Conservation (phyloP, 1,140 invertebrate genomes). For the Diuraphis noxia region DNA sequence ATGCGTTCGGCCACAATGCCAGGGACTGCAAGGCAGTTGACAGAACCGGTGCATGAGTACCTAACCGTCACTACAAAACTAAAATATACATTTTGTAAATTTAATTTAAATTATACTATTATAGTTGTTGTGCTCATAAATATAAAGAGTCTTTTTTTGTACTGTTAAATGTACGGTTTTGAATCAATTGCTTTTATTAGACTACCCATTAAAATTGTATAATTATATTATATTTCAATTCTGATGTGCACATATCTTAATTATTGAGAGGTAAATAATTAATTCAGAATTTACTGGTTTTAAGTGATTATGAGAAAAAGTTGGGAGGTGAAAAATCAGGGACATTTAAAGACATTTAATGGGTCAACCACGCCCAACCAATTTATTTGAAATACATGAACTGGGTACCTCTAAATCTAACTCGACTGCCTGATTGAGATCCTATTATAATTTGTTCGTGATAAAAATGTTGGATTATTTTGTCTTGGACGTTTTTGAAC, state of each 20-base stretch:
- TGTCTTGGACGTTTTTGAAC: too few species aligned
- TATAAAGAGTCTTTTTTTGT: background rate
- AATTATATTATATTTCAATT: background rate
- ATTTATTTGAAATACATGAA: background rate
- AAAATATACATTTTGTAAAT: background rate
- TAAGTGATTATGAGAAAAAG: background rate
- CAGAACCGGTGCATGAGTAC: too few species aligned
- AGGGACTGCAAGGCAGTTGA: too few species aligned
- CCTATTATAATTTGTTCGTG: background rate
- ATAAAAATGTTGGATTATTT: too few species aligned
- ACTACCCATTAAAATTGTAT: background rate
- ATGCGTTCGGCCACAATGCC: too few species aligned
- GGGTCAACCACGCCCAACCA: background rate
- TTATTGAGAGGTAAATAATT: background rate
- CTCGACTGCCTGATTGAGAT: background rate
- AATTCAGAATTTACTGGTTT: background rate
- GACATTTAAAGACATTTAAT: background rate
- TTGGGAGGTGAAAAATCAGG: background rate
- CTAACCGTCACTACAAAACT: background rate
- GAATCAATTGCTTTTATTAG: background rate
- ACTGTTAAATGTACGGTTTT: background rate
- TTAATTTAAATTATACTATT: background rate
- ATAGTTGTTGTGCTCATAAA: background rate
- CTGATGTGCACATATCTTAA: background rate
- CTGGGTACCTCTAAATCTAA: background rate